Base-by-base conservation (phyloP, 2,113 vertebrate genomes). In the Pterocles burchelli region DNA sequence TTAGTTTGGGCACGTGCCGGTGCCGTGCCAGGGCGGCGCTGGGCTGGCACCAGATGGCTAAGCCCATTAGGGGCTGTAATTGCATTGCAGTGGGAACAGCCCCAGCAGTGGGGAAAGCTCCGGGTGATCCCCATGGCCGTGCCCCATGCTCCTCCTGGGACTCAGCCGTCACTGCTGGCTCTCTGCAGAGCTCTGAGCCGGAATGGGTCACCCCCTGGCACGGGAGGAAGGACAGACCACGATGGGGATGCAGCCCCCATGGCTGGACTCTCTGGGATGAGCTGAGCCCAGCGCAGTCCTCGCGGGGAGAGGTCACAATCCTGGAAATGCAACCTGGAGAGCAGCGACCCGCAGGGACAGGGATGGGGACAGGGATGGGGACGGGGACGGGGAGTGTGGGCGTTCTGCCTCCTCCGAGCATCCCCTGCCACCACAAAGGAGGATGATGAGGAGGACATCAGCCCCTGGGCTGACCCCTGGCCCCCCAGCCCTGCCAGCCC, bases 11-110 rank as follows among this genome's bases (percentile, higher is more conserved):
- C 51, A 63, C 1, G 72, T 28, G 22, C 22, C 1, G 3, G 79
- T 59, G 55, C 91, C 3, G 8, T 58, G 89, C 89, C 2, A 9
- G 66, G 36, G 38, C 1, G 18, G 48, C 49, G 31, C 13, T 9
- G 1, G 74, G 49, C 46, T 6, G 29, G 57, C 55, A 73, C 25
- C 95, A 91, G 93, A 94, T 95, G 93, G 96, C 90, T 93, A 88
- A 96, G 90, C 96, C 92, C 93, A 92, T 97, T 95, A 94, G 45
- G 14, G 9, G 65, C 78, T 61, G 9, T 80, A 81, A 94, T 74
- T 85, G 81, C 71, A n/a, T 36, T 41, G 93, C 22, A 11, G 51
- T n/a, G 55, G 57, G 48, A 46, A 68, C 55, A 12, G 57, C 55
- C 43, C 31, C 3, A 1, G 33, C 48, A 33, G 29, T 5, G 8